A percentile compares a stretch with the other conserved stretches of the same genome.
Evolutionary conservation across 64 coral and sea anemone genomes (phyloP).

Genomic region (Stichodactyla mertensii): DNA sequence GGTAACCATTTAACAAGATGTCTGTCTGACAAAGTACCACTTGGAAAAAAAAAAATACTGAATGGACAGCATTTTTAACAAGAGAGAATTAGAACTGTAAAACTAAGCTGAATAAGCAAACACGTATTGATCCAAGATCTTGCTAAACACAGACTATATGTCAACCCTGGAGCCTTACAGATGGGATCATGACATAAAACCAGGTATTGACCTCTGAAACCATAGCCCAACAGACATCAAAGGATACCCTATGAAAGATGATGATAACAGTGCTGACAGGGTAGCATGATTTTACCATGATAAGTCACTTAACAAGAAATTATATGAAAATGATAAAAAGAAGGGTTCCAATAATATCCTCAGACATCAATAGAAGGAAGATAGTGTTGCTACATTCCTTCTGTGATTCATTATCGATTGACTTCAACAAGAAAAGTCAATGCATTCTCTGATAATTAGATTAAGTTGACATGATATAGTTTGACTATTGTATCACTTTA

Average conservation of each 20-base stretch:
- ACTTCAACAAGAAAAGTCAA: background rate
- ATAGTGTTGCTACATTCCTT: background rate
- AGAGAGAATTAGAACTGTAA: too few species aligned
- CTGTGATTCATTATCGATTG: background rate
- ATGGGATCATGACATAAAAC: background rate
- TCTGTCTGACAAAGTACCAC: too few species aligned
- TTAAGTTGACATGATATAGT: background rate
- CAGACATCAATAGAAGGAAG: background rate
- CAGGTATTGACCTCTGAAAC: background rate
- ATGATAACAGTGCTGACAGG: background rate
- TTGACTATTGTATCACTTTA: background rate
- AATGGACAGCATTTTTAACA: too few species aligned
- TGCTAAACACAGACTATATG: background rate
- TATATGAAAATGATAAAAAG: background rate
- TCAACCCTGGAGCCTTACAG: background rate
- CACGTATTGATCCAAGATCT: background rate
- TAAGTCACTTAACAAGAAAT: background rate
- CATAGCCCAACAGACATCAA: conserved; percentile 8
- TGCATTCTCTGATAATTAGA: background rate
- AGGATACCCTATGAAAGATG: background rate
- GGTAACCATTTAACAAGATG: too few species aligned
- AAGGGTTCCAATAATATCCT: background rate
- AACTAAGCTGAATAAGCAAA: too few species aligned
- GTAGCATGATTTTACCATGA: background rate
- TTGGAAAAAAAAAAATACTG: too few species aligned